phyloP scores from a whole-genome alignment of 2,888 invertebrate species.

The Amitus sp. region DNA sequence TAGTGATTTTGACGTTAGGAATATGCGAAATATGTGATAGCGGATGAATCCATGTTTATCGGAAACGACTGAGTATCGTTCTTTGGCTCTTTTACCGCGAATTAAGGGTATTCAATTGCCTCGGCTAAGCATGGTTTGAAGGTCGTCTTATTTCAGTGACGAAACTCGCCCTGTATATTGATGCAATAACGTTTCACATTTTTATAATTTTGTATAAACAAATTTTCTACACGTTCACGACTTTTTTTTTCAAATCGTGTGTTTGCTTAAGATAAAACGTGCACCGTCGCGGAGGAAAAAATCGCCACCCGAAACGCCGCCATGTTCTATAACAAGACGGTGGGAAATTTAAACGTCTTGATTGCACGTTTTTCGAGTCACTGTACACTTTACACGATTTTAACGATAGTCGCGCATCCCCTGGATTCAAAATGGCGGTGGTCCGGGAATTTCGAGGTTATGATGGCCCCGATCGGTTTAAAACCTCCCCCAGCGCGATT shows the following conservation, averaged over 20 bases:
- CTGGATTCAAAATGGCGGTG: too few relatives aligned
- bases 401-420: too few relatives aligned
- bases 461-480: too few relatives aligned
- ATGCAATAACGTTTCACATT: constrained; percentile 5
- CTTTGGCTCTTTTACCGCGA: not conserved
- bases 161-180: not conserved
- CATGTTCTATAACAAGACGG: too few relatives aligned
- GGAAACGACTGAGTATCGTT: not conserved
- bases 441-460: too few relatives aligned
- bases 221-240: not conserved
- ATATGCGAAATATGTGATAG: constrained; percentile 2
- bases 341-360: too few relatives aligned
- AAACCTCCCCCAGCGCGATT: too few relatives aligned
- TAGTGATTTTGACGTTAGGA: not conserved
- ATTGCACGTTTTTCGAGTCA: too few relatives aligned
- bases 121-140: constrained; percentile 6
- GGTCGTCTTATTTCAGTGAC: not conserved
- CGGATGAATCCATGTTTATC: constrained; percentile 3
- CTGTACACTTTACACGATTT: too few relatives aligned
- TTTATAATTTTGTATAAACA: constrained; percentile 4
- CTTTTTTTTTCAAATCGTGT: not conserved
- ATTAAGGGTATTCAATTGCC: not conserved
- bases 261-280: too few relatives aligned
- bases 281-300: too few relatives aligned
- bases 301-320: too few relatives aligned